Evolutionary conservation across 1,140 invertebrate genomes (phyloP).

Genomic region (Drosophila parvula): DNA sequence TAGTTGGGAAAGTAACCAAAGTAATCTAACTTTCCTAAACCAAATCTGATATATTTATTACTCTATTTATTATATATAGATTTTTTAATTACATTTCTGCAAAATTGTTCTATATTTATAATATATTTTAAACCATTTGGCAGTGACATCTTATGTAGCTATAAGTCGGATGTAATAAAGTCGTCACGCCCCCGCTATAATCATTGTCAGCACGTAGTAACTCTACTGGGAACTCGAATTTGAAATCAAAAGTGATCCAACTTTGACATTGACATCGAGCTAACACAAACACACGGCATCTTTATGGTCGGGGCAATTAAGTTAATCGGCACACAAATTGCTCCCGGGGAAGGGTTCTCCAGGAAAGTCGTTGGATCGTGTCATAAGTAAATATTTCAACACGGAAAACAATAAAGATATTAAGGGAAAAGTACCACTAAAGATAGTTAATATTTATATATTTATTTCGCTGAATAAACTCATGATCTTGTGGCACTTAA

Average conservation of each 20-base stretch:
- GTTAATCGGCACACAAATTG: conserved; percentile 60
- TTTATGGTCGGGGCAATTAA: conserved; percentile 62
- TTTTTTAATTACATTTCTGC: no score
- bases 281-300: conserved; percentile 42
- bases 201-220: conserved; percentile 50
- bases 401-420: background rate
- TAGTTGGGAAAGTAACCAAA: no score
- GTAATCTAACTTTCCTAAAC: no score
- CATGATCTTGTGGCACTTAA: no score
- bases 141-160: no score
- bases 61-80: no score
- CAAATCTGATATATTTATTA: no score
- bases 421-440: background rate
- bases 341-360: conserved; percentile 14
- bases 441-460: background rate
- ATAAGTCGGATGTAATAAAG: background rate
- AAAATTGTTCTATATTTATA: no score
- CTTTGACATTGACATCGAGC: conserved; percentile 56
- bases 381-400: conserved; percentile 4
- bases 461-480: no score
- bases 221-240: conserved; percentile 12
- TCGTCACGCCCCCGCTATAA: conserved; percentile 21
- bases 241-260: conserved; percentile 33
- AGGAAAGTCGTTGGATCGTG: conserved; percentile 55
- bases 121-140: no score